Percentiles rank a stretch among this genome's conserved stretches.
These are phyloP conservation scores for Tenodera sinensis DNA, from an alignment of 2,888 invertebrate species.

Conservation along the genomic window DNA sequence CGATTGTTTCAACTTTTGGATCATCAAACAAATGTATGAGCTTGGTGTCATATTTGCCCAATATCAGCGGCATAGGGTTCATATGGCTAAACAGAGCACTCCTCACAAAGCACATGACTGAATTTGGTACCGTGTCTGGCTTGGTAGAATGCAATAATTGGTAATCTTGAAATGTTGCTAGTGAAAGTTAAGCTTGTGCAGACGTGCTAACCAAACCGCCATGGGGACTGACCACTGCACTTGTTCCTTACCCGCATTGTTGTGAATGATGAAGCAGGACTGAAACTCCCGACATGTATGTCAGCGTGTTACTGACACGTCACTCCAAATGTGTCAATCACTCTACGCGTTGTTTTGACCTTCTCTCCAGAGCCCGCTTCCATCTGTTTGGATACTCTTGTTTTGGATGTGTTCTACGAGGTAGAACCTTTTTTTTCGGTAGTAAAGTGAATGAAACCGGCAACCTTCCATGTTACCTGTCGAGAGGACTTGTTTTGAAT, in stretches of 20 bases:
- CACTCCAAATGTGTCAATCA: not conserved
- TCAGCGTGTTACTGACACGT: not conserved
- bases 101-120: too few relatives aligned
- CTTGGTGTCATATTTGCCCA: too few relatives aligned
- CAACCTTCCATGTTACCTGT: not conserved
- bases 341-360: not conserved
- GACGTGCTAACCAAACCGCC: not conserved
- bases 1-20: too few relatives aligned
- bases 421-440: not conserved
- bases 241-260: not conserved
- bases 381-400: not conserved
- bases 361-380: conserved; percentile 2
- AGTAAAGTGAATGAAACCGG: not conserved
- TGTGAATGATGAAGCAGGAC: not conserved
- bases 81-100: too few relatives aligned
- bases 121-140: too few relatives aligned
- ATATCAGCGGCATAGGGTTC: too few relatives aligned
- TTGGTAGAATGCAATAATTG: not conserved
- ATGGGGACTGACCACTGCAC: not conserved
- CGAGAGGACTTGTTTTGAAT: not conserved
- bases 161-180: not conserved
- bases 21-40: too few relatives aligned
- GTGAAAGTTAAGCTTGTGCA: not conserved
- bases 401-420: not conserved
- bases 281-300: not conserved